Conservation (phyloP, 1,140 invertebrate genomes). For the Zaprionus africanus region DNA sequence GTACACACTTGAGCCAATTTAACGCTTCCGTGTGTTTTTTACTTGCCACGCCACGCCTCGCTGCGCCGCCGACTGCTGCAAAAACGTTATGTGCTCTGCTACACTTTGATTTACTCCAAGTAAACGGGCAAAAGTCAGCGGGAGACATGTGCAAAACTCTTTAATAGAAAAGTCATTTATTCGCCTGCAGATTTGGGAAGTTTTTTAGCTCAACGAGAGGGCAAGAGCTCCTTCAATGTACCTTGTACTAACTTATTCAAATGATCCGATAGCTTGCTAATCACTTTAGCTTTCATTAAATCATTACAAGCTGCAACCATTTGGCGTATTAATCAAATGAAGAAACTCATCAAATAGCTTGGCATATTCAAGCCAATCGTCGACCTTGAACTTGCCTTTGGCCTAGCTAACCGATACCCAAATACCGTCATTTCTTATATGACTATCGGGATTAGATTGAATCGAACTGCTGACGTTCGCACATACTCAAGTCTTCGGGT, state of each 20-base stretch:
- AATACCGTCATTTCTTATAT: constrained; percentile 1
- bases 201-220: neutral
- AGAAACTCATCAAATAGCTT: neutral
- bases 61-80: constrained; percentile 20
- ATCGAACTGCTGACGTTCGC: constrained; percentile 5
- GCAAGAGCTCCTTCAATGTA: neutral
- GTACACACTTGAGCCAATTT: constrained; percentile 71
- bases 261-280: neutral
- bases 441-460: constrained; percentile 5
- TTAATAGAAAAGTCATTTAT: neutral
- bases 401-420: neutral
- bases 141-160: neutral
- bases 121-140: constrained; percentile 13
- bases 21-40: constrained; percentile 76
- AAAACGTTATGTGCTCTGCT: constrained; percentile 18
- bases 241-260: neutral
- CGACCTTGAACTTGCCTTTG: constrained; percentile 6
- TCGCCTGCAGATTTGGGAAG: neutral
- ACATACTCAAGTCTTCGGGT: neutral
- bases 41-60: constrained; percentile 59
- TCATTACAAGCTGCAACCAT: neutral
- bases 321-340: constrained; percentile 1
- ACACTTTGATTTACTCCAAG: constrained; percentile 49
- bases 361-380: neutral
- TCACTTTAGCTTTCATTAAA: neutral